Conservation (phyloP, 37 sponge, comb jelly and placozoan species). For the Haliclona indistincta region DNA sequence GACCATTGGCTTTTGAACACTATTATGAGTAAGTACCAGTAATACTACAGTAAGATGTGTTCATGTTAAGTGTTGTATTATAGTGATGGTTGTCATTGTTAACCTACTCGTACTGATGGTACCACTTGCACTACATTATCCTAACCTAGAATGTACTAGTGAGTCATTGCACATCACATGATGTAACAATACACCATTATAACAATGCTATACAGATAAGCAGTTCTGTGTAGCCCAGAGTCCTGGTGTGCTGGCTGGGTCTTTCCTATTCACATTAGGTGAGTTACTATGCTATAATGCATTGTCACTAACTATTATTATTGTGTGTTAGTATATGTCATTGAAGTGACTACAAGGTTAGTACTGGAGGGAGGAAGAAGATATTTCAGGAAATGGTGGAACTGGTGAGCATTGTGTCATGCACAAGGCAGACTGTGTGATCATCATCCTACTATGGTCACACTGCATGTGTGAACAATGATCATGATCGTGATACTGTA, state of each 20-base stretch:
- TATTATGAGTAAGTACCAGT: slow-evolving; percentile 8
- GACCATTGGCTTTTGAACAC: neutral
- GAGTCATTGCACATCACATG: no score
- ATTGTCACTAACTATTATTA: no score
- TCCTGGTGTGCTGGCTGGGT: neutral
- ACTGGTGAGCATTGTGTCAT: no score
- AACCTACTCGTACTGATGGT: slow-evolving; percentile 41
- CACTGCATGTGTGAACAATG: no score
- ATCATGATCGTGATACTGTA: no score
- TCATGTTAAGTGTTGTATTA: no score
- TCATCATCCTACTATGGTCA: no score
- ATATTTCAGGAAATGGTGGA: slow-evolving; percentile 5
- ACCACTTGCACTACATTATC: no score
- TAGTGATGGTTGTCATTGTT: slow-evolving; percentile 35
- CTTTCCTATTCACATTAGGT: neutral
- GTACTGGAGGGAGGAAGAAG: neutral
- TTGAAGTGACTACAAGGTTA: neutral
- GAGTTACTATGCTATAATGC: no score
- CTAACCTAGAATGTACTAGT: no score
- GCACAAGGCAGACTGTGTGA: no score
- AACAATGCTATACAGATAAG: neutral
- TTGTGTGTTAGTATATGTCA: neutral
- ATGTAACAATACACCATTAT: neutral
- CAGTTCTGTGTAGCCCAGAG: neutral
- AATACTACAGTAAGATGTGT: no score